These are phyloP conservation scores for Argyresthia albistria DNA, from an alignment of 2,888 invertebrate genomes.

Conservation along the genomic window DNA sequence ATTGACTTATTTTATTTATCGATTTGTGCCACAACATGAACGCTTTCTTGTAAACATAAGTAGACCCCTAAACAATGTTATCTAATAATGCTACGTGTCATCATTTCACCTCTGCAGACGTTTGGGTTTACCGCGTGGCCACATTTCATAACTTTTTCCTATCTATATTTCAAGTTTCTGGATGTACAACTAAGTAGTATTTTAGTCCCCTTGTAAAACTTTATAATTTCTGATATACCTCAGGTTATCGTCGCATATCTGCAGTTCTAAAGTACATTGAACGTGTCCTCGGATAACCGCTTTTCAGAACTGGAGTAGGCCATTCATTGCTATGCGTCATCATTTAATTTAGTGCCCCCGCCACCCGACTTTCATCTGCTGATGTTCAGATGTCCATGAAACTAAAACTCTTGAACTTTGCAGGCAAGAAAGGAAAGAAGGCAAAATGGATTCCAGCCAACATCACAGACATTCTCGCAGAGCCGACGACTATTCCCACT, in stretches of 20 bases:
- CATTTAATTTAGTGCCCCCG: slow-evolving; percentile 31
- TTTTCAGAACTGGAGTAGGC: slow-evolving; percentile 58
- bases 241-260: background rate
- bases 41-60: slow-evolving; percentile 5
- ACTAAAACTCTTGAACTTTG: slow-evolving; percentile 20
- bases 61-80: slow-evolving; percentile 26
- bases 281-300: slow-evolving; percentile 46
- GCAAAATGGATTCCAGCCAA: slow-evolving; percentile 87
- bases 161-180: slow-evolving; percentile 17
- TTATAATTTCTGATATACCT: slow-evolving; percentile 1
- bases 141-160: slow-evolving; percentile 45
- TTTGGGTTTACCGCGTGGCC: slow-evolving; percentile 73
- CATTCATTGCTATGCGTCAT: slow-evolving; percentile 56
- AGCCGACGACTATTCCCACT: slow-evolving; percentile 74
- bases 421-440: slow-evolving; percentile 90
- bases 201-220: slow-evolving; percentile 16
- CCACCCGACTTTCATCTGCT: slow-evolving; percentile 16
- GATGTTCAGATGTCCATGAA: background rate
- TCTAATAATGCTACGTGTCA: slow-evolving; percentile 70
- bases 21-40: slow-evolving; percentile 4
- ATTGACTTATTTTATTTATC: slow-evolving; percentile 13
- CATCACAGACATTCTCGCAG: slow-evolving; percentile 86
- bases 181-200: slow-evolving; percentile 15
- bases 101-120: slow-evolving; percentile 64
- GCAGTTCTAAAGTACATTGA: no score